phyloP scores from a whole-genome alignment of 2,113 vertebrate species.

The Castor canadensis region DNA sequence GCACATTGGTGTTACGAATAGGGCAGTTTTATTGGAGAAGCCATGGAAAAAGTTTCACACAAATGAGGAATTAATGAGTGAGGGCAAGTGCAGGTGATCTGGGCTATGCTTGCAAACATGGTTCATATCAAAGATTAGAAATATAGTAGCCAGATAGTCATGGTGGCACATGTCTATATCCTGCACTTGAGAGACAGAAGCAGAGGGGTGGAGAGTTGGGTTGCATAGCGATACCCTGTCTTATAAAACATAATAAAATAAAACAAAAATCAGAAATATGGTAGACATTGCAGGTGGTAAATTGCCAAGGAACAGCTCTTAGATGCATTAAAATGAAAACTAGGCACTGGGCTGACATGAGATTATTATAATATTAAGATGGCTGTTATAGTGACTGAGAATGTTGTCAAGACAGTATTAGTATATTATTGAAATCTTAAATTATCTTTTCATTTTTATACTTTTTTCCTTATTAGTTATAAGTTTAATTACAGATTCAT shows the following conservation, averaged over 20 bases:
- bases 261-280: not conserved
- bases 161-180: no score
- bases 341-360: not conserved
- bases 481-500: not conserved
- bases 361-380: not conserved
- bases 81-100: not conserved
- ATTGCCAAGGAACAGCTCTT: not conserved
- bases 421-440: not conserved
- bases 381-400: not conserved
- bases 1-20: not conserved
- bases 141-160: no score
- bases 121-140: no score
- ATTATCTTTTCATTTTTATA: not conserved
- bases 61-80: not conserved
- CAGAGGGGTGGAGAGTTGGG: no score
- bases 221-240: no score
- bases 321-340: not conserved
- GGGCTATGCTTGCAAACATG: no score
- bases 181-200: no score
- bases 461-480: not conserved
- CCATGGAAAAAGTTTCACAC: not conserved
- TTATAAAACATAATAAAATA: no score
- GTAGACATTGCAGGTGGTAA: not conserved
- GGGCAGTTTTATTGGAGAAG: not conserved
- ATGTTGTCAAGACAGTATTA: not conserved